Percentiles rank a stretch among this genome's conserved stretches.
Conservation (phyloP, 1,140 invertebrate species). For the Maconellicoccus hirsutus region DNA sequence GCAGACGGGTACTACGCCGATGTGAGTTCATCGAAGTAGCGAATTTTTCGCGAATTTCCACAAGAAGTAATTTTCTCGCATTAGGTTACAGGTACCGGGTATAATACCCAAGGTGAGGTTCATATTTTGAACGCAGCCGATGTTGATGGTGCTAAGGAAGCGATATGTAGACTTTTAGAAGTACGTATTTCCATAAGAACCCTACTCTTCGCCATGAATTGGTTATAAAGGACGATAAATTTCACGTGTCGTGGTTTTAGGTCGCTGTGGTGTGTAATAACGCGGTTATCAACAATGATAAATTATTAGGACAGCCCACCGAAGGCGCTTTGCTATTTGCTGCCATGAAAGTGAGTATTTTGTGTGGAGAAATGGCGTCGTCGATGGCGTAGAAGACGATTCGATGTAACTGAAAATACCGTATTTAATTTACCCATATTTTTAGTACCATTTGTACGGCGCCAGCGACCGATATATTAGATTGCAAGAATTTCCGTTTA, state of each 20-base stretch:
- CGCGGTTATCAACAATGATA: constrained; percentile 74
- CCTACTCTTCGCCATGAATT: too few relatives aligned
- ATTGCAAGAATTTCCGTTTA: constrained; percentile 92
- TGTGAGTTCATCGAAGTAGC: constrained; percentile 39
- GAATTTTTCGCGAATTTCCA: not conserved
- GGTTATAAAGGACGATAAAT: not conserved
- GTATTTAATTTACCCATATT: constrained; percentile 24
- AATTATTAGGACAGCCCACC: constrained; percentile 88
- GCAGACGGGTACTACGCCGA: constrained; percentile 86
- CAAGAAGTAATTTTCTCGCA: not conserved
- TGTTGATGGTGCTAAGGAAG: constrained; percentile 54
- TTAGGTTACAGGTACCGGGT: constrained; percentile 74
- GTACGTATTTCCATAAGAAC: constrained; percentile 20
- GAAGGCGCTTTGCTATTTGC: constrained; percentile 89
- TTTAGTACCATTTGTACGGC: constrained; percentile 71
- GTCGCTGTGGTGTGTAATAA: constrained; percentile 93
- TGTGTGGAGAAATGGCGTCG: too few relatives aligned
- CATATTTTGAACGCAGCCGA: constrained; percentile 65
- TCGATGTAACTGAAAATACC: too few relatives aligned
- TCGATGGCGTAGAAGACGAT: too few relatives aligned
- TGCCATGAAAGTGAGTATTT: constrained; percentile 61
- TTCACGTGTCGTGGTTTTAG: constrained; percentile 36
- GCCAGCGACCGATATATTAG: constrained; percentile 68
- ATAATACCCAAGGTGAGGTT: constrained; percentile 74
- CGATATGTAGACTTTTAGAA: constrained; percentile 41